A percentile compares a stretch with the other conserved stretches of the same genome.
phyloP scores from a whole-genome alignment of 2,888 invertebrate genomes.

The Netelia inedita region DNA sequence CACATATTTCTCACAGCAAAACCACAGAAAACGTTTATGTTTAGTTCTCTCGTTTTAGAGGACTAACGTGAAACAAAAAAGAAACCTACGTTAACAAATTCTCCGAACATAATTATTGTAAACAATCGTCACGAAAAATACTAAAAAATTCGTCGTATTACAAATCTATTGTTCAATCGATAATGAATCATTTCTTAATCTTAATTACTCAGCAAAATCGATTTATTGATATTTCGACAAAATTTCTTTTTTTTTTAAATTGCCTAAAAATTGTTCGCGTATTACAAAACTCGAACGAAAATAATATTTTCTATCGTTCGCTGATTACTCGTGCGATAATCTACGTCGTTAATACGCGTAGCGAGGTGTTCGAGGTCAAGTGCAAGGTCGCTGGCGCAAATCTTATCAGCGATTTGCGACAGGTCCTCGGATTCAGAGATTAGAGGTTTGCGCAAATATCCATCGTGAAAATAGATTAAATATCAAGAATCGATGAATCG shows the following conservation, averaged over 20 bases:
- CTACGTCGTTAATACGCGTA: not conserved
- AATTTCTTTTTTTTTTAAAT: too few relatives aligned
- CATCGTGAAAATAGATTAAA: not conserved
- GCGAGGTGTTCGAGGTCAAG: constrained; percentile 47
- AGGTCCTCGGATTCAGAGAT: not conserved
- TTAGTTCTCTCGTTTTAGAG: not conserved
- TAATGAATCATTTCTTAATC: too few relatives aligned
- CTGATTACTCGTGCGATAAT: constrained; percentile 54
- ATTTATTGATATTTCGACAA: too few relatives aligned
- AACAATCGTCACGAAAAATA: too few relatives aligned
- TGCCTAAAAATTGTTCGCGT: too few relatives aligned
- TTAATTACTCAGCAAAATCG: too few relatives aligned
- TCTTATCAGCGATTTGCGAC: constrained; percentile 31
- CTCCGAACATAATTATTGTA: not conserved
- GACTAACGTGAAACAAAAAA: not conserved
- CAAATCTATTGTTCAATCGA: too few relatives aligned
- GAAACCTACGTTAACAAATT: not conserved
- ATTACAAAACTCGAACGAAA: too few relatives aligned
- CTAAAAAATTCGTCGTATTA: too few relatives aligned
- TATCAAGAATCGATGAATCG: not conserved
- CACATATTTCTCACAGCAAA: constrained; percentile 10
- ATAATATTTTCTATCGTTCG: constrained; percentile 9
- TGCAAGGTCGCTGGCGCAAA: constrained; percentile 51
- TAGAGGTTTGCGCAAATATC: not conserved
- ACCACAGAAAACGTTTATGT: constrained; percentile 59